These are phyloP conservation scores for Tolypeutes matacus DNA, from an alignment of 2,797 vertebrate species.

Conservation along the genomic window DNA sequence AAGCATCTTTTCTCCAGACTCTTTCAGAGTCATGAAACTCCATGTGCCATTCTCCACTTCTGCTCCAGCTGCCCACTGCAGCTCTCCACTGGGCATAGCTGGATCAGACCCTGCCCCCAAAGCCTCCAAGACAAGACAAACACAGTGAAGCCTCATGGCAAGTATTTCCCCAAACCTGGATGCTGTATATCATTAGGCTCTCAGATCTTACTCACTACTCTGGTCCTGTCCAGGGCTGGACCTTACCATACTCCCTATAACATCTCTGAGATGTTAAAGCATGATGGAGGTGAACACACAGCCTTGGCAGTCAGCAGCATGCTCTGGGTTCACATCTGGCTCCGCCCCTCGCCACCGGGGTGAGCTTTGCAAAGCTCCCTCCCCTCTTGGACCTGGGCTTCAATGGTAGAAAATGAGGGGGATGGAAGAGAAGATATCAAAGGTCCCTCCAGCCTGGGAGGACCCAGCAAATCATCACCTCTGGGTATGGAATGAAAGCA, in stretches of 20 bases:
- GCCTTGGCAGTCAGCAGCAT: neutral
- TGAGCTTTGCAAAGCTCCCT: neutral
- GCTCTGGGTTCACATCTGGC: neutral
- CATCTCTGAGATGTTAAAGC: neutral
- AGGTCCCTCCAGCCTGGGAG: neutral
- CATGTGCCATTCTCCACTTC: neutral
- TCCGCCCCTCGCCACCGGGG: neutral
- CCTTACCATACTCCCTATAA: neutral
- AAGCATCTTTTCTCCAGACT: neutral
- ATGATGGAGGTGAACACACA: neutral
- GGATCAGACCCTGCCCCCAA: neutral
- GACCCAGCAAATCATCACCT: neutral
- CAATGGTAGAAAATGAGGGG: neutral
- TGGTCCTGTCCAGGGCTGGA: neutral
- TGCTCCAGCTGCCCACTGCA: neutral
- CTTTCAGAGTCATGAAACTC: neutral
- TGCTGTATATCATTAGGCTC: neutral
- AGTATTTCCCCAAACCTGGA: neutral
- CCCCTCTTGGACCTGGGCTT: no score
- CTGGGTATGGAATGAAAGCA: neutral
- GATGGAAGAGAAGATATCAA: neutral
- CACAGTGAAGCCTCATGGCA: neutral
- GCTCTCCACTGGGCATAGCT: neutral
- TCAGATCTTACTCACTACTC: neutral
- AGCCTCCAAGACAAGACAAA: neutral